Evolutionary conservation across 2,797 vertebrate species (phyloP), one percentile per base, ranked within the genome.

Genomic region (Chrysocyon brachyurus): DNA sequence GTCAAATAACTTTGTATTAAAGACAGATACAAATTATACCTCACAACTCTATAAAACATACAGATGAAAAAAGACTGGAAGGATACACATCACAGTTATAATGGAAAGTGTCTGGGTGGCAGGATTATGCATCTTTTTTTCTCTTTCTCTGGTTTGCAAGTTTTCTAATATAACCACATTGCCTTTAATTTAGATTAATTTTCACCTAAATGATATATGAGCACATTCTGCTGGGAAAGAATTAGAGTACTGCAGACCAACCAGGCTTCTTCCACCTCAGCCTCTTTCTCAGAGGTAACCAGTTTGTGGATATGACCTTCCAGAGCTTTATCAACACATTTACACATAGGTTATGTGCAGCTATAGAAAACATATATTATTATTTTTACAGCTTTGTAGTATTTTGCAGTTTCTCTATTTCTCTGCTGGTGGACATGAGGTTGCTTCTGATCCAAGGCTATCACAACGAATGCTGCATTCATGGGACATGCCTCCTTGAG

Each of bases 131-230:
- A 75, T 72, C 15, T 17, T 66, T 72, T 97, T 88, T 63, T 36
- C 11, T 36, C 56, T 96, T 92, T 31, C 63, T 79, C 57, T 83
- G 59, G 33, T 59, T 94, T 91, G 66, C 19, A 88, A n/a, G 61
- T 52, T 88, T 88, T 92, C 31, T 83, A 87, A 83, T 78, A 22
- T 63, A 95, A 83, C 56, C 66, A 52, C 56, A 22, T 81, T 79
- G 87, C 54, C 36, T 92, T 97, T 88, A 96, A 78, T 72, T 91
- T 78, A 49, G 90, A 78, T 84, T 85, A 87, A 68, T 81, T 75
- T 83, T 46, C 72, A 75, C 40, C 89, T 79, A 82, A 78, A 31
- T 87, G 91, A 86, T 33, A 93, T 77, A 12, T 49, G 40, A 90
- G 82, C 31, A 88, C 5, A 84, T 86, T 52, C 19, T 93, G 1